These are phyloP conservation scores for Palaemon carinicauda DNA, from an alignment of 1,140 invertebrate species.

Conservation along the genomic window DNA sequence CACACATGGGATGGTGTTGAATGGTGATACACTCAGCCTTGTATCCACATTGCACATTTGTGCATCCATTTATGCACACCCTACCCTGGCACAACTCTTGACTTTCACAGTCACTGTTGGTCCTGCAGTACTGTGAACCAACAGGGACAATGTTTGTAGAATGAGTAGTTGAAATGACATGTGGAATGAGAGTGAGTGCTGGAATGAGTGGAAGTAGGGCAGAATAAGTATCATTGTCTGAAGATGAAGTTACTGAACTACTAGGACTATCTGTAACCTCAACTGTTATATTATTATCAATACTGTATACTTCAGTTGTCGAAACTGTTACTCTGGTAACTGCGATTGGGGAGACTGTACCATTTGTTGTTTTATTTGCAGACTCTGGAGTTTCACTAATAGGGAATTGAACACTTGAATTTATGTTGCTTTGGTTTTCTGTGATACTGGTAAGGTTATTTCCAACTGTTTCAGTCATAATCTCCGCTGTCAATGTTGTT, in stretches of 20 bases:
- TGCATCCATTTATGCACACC: constrained; percentile 39
- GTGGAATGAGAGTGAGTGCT: background rate
- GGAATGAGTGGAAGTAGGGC: background rate
- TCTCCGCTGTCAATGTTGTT: no score
- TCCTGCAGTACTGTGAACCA: background rate
- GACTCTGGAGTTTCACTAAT: no score
- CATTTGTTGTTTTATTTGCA: no score
- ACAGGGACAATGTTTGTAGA: background rate
- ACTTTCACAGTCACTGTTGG: constrained; percentile 5
- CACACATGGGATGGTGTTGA: constrained; percentile 78
- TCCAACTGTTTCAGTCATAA: no score
- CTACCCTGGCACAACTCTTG: constrained; percentile 26
- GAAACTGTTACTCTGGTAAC: no score
- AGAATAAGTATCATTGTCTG: background rate
- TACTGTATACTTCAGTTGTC: background rate
- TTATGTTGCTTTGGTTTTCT: no score
- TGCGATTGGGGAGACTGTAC: no score
- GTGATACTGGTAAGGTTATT: no score
- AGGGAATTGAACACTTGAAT: no score
- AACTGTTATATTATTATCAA: background rate
- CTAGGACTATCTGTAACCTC: background rate
- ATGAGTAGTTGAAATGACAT: background rate
- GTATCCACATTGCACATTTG: constrained; percentile 72
- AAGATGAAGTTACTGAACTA: background rate
- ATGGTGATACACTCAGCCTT: constrained; percentile 78